Conservation (phyloP, 2,797 vertebrate genomes). For the Halcyon smyrnensis region DNA sequence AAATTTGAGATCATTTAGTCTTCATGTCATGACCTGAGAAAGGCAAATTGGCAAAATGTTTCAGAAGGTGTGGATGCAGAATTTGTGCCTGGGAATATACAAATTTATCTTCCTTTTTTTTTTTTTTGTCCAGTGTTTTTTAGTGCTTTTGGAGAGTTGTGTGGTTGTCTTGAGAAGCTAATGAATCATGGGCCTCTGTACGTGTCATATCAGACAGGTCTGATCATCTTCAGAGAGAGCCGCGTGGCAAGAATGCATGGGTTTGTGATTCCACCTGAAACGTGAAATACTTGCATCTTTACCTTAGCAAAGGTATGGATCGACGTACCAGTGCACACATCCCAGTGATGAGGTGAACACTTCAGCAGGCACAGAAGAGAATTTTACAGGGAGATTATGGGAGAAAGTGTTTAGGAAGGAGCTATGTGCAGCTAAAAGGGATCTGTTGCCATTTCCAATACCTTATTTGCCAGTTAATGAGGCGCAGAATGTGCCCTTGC, state of each 20-base stretch:
- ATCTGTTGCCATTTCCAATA: background rate
- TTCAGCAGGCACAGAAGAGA: background rate
- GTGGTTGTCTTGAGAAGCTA: background rate
- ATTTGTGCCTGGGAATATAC: background rate
- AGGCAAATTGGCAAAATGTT: background rate
- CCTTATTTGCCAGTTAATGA: background rate
- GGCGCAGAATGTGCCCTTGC: background rate
- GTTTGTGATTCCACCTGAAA: background rate
- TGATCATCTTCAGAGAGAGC: background rate
- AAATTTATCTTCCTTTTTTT: background rate
- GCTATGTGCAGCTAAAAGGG: background rate
- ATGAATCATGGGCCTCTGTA: background rate
- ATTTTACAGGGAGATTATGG: background rate
- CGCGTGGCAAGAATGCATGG: background rate
- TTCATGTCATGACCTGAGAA: background rate
- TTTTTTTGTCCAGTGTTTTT: background rate
- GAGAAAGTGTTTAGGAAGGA: background rate
- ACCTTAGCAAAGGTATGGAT: background rate
- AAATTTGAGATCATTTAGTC: background rate
- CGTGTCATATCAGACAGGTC: background rate
- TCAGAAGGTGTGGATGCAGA: background rate
- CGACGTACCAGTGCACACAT: background rate
- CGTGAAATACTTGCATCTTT: background rate
- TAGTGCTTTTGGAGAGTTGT: background rate
- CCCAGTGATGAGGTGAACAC: accelerated